A percentile compares a stretch with the other conserved stretches of the same genome.
These are phyloP conservation scores for Gambusia yucatana DNA, from an alignment of 2,797 vertebrate genomes.

Conservation along the genomic window DNA sequence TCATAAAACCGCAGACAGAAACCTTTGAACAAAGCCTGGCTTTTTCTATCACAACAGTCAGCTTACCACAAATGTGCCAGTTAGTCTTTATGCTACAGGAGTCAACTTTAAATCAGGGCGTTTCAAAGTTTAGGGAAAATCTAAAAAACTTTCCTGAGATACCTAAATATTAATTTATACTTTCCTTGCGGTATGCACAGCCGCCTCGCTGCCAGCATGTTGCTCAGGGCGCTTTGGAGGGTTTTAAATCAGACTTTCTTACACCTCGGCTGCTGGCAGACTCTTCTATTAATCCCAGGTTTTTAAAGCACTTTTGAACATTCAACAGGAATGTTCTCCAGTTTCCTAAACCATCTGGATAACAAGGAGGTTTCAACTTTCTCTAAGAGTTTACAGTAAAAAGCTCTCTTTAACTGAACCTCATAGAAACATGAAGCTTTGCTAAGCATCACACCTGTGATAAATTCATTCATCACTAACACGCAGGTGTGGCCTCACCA, in stretches of 20 bases:
- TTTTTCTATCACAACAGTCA: not conserved
- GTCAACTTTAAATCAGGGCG: not conserved
- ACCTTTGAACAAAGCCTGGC: not conserved
- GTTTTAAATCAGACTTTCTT: not conserved
- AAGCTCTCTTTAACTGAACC: not conserved
- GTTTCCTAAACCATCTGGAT: not conserved
- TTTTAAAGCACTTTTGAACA: not conserved
- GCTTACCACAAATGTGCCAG: not conserved
- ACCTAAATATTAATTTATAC: not conserved
- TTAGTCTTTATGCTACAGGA: not conserved
- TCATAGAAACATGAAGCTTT: not conserved
- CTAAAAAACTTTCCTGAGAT: not conserved
- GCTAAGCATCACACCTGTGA: not conserved
- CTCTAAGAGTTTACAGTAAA: not conserved
- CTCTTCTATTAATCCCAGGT: not conserved
- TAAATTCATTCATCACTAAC: not conserved
- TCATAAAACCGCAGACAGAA: conserved; percentile 12
- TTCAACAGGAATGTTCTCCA: not conserved
- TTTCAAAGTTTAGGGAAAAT: not conserved
- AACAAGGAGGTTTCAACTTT: not conserved
- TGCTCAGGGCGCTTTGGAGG: not conserved
- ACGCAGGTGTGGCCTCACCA: not conserved
- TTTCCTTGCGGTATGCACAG: not conserved
- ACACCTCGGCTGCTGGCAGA: not conserved
- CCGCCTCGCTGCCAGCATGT: not conserved